These are phyloP conservation scores for Pomatorhinus ruficollis DNA, from an alignment of 2,113 vertebrate genomes.

Conservation along the genomic window DNA sequence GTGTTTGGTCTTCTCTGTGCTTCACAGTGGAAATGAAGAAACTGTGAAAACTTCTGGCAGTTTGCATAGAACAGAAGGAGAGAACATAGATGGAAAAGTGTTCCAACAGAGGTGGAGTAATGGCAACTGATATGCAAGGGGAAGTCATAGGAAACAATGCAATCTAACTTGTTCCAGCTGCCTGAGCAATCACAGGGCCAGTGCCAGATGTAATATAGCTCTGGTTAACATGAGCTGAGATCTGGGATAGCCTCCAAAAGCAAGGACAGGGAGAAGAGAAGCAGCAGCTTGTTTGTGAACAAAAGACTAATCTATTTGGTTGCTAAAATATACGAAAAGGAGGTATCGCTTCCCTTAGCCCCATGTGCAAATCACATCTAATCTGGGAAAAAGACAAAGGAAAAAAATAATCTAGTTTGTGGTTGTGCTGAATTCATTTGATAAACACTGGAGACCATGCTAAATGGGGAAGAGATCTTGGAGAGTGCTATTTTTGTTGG, in stretches of 20 bases:
- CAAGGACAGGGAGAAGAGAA: slow-evolving; percentile 40
- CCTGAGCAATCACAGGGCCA: slow-evolving; percentile 37
- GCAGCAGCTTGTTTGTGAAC: slow-evolving; percentile 67
- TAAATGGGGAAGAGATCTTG: slow-evolving; percentile 41
- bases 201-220: slow-evolving; percentile 63
- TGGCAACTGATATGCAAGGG: slow-evolving; percentile 39
- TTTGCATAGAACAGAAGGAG: slow-evolving; percentile 46
- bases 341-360: background rate
- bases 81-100: background rate
- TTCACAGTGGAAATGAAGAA: slow-evolving; percentile 20
- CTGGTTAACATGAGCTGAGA: slow-evolving; percentile 52
- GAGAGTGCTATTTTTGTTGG: slow-evolving; percentile 13
- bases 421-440: background rate
- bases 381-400: slow-evolving; percentile 34
- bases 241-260: slow-evolving; percentile 55
- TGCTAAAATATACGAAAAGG: slow-evolving; percentile 63
- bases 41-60: background rate
- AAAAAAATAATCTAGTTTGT: background rate
- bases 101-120: slow-evolving; percentile 53
- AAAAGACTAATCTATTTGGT: slow-evolving; percentile 65
- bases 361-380: slow-evolving; percentile 42
- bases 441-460: slow-evolving; percentile 49
- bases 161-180: slow-evolving; percentile 71
- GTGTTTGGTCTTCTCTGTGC: background rate
- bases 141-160: slow-evolving; percentile 66